Evolutionary conservation across 2,797 vertebrate genomes (phyloP), one percentile per base, ranked within the genome.

Genomic region (Acipenser ruthenus): DNA sequence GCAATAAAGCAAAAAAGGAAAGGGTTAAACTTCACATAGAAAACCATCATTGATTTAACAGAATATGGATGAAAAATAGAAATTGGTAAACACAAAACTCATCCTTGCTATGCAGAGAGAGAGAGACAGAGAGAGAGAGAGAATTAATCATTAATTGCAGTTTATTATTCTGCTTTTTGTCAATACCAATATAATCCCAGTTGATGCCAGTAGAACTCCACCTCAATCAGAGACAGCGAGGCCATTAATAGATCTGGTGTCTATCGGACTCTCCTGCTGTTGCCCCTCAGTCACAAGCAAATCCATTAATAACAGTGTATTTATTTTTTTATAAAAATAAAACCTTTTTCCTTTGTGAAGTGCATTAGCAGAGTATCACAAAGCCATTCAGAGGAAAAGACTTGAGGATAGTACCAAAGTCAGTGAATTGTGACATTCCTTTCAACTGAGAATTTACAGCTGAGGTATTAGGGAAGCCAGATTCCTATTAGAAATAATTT

Each of bases 351-450:
- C 12, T 63, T 52, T 37, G 52, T 63, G 8, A 23, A 64, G 12
- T 52, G 53, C 63, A 58, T 49, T 49, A 18, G 12, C 7, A 64
- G 8, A 11, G 49, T 62, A 61, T 47, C 23, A 60, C 51, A 62
- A 49, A 64, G 37, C n/a, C 6, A 56, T 64, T 58, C 49, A 10
- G 10, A 7, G 62, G 50, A 8, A 60, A 13, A 56, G 51, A 65
- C 59, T 48, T 67, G 15, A 7, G 61, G 7, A 49, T n/a, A 55
- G 49, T 37, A 53, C 23, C 10, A 63, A 63, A 10, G 50, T 62
- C 13, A 62, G 7, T 62, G 8, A 68, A 63, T 60, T 60, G 50
- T 37, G 60, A 53, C 59, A 63, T 49, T 56, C n/a, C 53, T 64
- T 64, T 68, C n/a, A 51, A 8, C 13, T 15, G 49, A 52, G 47